Evolutionary conservation across 2,797 vertebrate species (phyloP).

Genomic region (Chanos chanos): DNA sequence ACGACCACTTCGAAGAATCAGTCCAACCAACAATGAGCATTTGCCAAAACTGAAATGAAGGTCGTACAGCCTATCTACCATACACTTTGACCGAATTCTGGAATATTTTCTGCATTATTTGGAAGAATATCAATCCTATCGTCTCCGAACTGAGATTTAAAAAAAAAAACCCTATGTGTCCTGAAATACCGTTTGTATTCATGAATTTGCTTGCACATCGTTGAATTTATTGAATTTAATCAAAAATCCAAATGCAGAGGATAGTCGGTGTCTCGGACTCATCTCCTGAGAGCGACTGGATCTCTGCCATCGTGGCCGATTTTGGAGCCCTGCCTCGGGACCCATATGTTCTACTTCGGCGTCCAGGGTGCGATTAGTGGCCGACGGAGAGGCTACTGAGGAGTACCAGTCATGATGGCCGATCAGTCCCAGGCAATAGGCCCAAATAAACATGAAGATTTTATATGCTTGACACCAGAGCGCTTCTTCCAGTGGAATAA

Average conservation of each 20-base stretch:
- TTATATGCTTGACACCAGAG: neutral
- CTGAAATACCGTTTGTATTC: too few species aligned
- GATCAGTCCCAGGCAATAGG: slow-evolving; percentile 28
- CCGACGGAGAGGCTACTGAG: slow-evolving; percentile 27
- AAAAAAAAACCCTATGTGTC: too few species aligned
- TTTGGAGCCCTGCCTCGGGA: slow-evolving; percentile 64
- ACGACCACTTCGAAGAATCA: too few species aligned
- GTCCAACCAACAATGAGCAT: too few species aligned
- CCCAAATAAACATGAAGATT: neutral
- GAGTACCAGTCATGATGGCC: slow-evolving; percentile 44
- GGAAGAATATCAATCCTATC: too few species aligned
- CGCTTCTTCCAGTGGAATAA: neutral
- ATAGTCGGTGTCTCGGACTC: too few species aligned
- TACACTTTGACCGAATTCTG: too few species aligned
- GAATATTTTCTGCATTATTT: too few species aligned
- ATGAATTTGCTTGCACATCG: too few species aligned
- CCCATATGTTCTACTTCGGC: slow-evolving; percentile 63
- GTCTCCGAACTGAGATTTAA: neutral
- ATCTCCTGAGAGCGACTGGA: slow-evolving; percentile 20
- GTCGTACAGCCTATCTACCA: too few species aligned
- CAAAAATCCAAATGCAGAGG: neutral
- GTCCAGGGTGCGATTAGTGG: slow-evolving; percentile 61
- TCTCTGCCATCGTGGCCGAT: slow-evolving; percentile 20
- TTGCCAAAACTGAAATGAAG: too few species aligned
- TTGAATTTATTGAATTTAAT: neutral